Evolutionary conservation across 1,140 invertebrate species (phyloP).

Genomic region (Panulirus ornatus): DNA sequence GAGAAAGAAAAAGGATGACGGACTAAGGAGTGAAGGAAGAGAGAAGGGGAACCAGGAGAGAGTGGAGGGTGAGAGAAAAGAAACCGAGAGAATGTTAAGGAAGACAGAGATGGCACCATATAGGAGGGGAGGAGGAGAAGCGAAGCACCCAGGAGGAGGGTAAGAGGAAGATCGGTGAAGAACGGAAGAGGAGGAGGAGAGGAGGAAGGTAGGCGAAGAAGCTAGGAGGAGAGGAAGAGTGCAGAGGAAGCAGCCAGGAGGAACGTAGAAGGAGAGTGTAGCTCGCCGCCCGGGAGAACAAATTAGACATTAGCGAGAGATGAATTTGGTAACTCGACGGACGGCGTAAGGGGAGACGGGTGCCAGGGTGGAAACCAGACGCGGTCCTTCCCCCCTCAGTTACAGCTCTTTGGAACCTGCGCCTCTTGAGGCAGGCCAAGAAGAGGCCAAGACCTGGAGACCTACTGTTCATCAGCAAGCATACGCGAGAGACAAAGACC

Average conservation of each 20-base stretch:
- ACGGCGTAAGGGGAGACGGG: too few relatives aligned
- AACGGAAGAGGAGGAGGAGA: background rate
- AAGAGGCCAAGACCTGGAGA: too few relatives aligned
- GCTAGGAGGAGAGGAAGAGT: background rate
- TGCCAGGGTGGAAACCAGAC: too few relatives aligned
- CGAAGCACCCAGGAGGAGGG: background rate
- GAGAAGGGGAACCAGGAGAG: background rate
- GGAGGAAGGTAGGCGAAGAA: background rate
- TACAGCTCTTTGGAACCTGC: too few relatives aligned
- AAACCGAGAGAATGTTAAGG: background rate
- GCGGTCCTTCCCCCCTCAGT: too few relatives aligned
- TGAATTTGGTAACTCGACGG: background rate
- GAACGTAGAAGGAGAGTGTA: background rate
- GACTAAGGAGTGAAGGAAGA: background rate
- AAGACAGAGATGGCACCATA: background rate
- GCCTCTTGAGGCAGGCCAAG: too few relatives aligned
- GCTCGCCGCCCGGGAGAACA: background rate
- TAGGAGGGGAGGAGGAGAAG: background rate
- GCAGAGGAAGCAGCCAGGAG: background rate
- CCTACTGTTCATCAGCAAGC: too few relatives aligned
- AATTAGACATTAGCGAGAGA: background rate
- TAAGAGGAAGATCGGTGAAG: background rate
- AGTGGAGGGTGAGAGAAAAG: background rate
- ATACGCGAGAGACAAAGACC: too few relatives aligned
- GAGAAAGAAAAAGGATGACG: too few relatives aligned